These are phyloP conservation scores for Furcifer pardalis DNA, from an alignment of 2,797 vertebrate genomes.

Conservation along the genomic window DNA sequence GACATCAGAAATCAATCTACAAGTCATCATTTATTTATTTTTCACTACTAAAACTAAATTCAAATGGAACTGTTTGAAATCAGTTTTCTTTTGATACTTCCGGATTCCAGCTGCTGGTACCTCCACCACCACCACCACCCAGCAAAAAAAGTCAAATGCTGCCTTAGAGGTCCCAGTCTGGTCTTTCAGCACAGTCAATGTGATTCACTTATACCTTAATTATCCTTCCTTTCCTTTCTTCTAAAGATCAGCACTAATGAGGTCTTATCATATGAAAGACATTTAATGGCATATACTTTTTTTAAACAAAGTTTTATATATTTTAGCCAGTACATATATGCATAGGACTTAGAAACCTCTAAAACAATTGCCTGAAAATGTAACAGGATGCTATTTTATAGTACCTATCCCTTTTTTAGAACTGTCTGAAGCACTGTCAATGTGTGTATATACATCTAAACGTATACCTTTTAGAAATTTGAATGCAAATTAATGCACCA, in stretches of 20 bases:
- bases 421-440: not conserved
- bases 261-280: not conserved
- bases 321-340: conserved; percentile 27
- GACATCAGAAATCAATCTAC: fast-evolving
- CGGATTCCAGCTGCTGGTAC: not conserved
- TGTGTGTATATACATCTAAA: not conserved
- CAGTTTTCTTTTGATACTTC: not conserved
- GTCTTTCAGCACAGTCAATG: fast-evolving
- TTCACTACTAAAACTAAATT: not conserved
- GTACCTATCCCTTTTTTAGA: conserved; percentile 2
- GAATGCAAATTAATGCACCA: conserved; percentile 68
- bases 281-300: conserved; percentile 43
- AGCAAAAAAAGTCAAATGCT: conserved; percentile 10
- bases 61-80: not conserved
- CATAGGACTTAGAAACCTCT: not conserved
- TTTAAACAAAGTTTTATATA: conserved; percentile 46
- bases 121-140: too few species aligned
- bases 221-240: fast-evolving
- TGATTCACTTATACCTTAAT: not conserved
- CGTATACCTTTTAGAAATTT: not conserved
- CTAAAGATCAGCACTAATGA: fast-evolving
- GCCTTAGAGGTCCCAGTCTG: conserved; percentile 4
- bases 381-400: not conserved
- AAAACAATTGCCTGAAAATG: not conserved
- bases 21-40: not conserved